Evolutionary conservation across 2,113 vertebrate genomes (phyloP).

Genomic region (Orientallactaga bullata): DNA sequence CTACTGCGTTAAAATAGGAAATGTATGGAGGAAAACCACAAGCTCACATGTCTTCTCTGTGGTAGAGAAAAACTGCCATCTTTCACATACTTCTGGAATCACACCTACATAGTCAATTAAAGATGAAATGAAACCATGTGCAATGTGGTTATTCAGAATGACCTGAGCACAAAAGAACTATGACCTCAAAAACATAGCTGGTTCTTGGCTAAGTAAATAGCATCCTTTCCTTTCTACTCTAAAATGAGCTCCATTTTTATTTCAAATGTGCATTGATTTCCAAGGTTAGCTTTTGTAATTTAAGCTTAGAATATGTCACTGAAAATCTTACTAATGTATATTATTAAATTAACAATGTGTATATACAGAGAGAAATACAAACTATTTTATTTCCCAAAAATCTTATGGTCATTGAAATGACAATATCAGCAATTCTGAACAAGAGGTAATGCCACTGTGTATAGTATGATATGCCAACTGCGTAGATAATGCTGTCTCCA

Average conservation of each 20-base stretch:
- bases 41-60: slow-evolving; percentile 56
- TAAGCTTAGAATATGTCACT: slow-evolving; percentile 25
- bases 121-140: slow-evolving; percentile 70
- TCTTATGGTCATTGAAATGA: slow-evolving; percentile 75
- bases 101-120: slow-evolving; percentile 4
- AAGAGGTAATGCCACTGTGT: slow-evolving; percentile 72
- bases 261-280: not conserved
- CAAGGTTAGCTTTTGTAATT: not conserved
- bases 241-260: slow-evolving; percentile 14
- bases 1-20: slow-evolving; percentile 74
- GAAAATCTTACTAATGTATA: slow-evolving; percentile 14
- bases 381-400: slow-evolving; percentile 70
- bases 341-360: not conserved
- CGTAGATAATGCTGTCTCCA: slow-evolving; percentile 70
- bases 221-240: not conserved
- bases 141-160: slow-evolving; percentile 38
- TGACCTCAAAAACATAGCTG: slow-evolving; percentile 12
- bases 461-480: slow-evolving; percentile 77
- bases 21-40: slow-evolving; percentile 48
- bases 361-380: not conserved
- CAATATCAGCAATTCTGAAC: slow-evolving; percentile 68
- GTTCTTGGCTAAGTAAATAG: slow-evolving; percentile 44
- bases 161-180: slow-evolving; percentile 54
- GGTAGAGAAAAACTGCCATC: slow-evolving; percentile 51
- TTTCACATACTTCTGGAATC: slow-evolving; percentile 39